Evolutionary conservation across 2,888 invertebrate genomes (phyloP), one percentile per base, ranked within the genome.

Genomic region (Nudaria mundana): DNA sequence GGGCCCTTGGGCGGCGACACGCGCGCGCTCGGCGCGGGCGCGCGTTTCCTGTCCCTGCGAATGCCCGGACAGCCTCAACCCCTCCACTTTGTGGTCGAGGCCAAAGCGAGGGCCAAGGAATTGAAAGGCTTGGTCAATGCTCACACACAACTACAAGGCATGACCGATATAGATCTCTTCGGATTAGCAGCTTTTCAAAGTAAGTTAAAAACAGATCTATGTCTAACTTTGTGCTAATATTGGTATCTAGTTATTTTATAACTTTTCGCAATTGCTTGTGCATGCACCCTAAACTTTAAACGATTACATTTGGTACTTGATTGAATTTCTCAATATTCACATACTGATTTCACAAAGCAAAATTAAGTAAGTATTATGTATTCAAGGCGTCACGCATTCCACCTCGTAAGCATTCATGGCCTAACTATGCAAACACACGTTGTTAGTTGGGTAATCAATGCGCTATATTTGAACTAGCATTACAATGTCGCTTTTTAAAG

Each of bases 151-250:
- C 92, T 94, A 76, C 93, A 94, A 88, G 94, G 94, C 82, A 93
- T 96, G 91, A 91, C 92, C 84, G 95, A 96, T 85, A 93, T 93
- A 71, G 94, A 95, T 74, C 92, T 96, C 67, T 96, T 96, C 89
- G 96, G 96, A 72, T 89, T 97, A 77, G 95, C 96, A 66, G 91
- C 94, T 71, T 91, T 94, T 75, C 93, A 93, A 91, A 96, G 96
- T 96, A 81, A 92, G 83, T 66, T n/a, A n/a, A n/a, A n/a, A n/a
- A n/a, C n/a, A n/a, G n/a, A n/a, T n/a, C n/a, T n/a, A n/a, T n/a
- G n/a, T n/a, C n/a, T n/a, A n/a, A n/a, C n/a, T n/a, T n/a, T n/a
- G n/a, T n/a, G n/a, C n/a, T n/a, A n/a, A n/a, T n/a, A n/a, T n/a
- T n/a, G n/a, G n/a, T n/a, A n/a, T n/a, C n/a, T n/a, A n/a, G n/a